These are phyloP conservation scores for Helicoverpa zea DNA, from an alignment of 1,140 invertebrate species.

Conservation along the genomic window DNA sequence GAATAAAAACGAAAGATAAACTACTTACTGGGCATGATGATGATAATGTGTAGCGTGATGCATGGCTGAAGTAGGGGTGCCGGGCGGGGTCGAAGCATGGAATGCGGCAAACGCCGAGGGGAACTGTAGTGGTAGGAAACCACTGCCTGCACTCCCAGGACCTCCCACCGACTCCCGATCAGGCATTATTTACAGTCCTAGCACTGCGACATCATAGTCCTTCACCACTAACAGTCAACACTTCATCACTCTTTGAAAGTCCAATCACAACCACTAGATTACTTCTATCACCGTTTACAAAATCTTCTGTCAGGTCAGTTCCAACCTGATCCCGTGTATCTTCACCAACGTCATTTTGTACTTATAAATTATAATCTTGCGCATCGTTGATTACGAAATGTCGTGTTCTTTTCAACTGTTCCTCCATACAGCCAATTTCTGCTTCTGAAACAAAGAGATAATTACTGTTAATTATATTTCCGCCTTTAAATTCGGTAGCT, in stretches of 20 bases:
- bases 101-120: constrained; percentile 89
- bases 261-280: constrained; percentile 53
- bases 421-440: constrained; percentile 64
- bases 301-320: constrained; percentile 76
- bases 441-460: constrained; percentile 76
- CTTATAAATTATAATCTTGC: constrained; percentile 58
- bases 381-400: constrained; percentile 57
- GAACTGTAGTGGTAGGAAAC: constrained; percentile 88
- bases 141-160: constrained; percentile 80
- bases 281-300: constrained; percentile 9
- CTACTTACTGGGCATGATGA: constrained; percentile 83
- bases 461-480: constrained; percentile 61
- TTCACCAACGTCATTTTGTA: constrained; percentile 64
- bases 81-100: constrained; percentile 85
- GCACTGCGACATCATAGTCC: constrained; percentile 65
- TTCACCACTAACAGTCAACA: constrained; percentile 52
- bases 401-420: constrained; percentile 38
- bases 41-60: constrained; percentile 83
- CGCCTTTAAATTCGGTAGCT: constrained; percentile 65
- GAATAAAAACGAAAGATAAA: not conserved
- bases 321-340: constrained; percentile 70
- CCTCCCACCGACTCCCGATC: constrained; percentile 84
- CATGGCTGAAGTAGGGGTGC: constrained; percentile 76
- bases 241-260: constrained; percentile 55
- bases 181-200: constrained; percentile 83